Evolutionary conservation across 2,888 invertebrate genomes (phyloP).

Genomic region (Diploptera punctata): DNA sequence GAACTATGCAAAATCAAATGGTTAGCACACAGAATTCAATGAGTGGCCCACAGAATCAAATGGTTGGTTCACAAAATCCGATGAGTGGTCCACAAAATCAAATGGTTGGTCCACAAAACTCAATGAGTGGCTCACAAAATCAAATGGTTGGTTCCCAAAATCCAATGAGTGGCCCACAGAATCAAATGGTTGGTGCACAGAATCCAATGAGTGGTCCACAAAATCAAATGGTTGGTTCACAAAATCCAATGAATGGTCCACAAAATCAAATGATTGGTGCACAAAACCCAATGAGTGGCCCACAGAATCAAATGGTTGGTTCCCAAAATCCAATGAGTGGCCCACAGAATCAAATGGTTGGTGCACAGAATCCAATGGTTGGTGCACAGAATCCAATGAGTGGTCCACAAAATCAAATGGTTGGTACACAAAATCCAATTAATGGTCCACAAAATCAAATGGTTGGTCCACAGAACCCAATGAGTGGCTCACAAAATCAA

Average conservation of each 20-base stretch:
- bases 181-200: no score
- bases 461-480: slow-evolving; percentile 9
- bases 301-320: background rate
- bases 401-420: background rate
- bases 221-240: background rate
- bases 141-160: slow-evolving; percentile 17
- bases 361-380: slow-evolving; percentile 4
- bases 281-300: background rate
- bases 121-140: slow-evolving; percentile 3
- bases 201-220: background rate
- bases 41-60: background rate
- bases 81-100: background rate
- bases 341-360: slow-evolving; percentile 17
- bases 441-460: background rate
- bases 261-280: slow-evolving; percentile 16
- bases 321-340: background rate
- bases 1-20: background rate
- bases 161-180: slow-evolving; percentile 19
- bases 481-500: background rate
- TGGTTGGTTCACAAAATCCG: background rate
- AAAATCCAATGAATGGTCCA: background rate
- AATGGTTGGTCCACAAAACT: background rate
- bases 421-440: no score
- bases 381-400: slow-evolving; percentile 7
- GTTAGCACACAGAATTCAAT: no score